Evolutionary conservation across 2,888 invertebrate species (phyloP).

Genomic region (Apocheima hispidaria): DNA sequence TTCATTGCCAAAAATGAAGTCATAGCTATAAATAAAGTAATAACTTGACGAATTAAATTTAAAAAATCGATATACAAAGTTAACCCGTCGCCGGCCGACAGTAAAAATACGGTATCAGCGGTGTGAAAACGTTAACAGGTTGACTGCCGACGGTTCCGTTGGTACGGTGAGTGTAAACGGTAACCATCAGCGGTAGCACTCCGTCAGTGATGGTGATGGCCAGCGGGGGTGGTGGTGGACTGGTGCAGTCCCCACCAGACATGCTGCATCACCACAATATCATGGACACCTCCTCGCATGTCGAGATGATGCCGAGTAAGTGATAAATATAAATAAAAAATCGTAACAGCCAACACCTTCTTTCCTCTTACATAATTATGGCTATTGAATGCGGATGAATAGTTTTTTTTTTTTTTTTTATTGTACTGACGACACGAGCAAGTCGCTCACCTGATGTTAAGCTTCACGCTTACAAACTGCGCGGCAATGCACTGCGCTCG

Average conservation of each 20-base stretch:
- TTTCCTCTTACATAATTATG: no score
- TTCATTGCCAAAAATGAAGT: slow-evolving; percentile 20
- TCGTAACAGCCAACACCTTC: no score
- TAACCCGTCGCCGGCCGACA: slow-evolving; percentile 2
- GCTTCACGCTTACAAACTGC: no score
- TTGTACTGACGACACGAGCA: no score
- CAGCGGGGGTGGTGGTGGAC: slow-evolving; percentile 81
- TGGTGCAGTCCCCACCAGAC: slow-evolving; percentile 85
- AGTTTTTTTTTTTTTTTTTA: no score
- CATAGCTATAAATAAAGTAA: slow-evolving; percentile 28
- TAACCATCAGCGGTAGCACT: slow-evolving; percentile 52
- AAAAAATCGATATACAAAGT: slow-evolving; percentile 1
- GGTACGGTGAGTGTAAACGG: slow-evolving; percentile 47
- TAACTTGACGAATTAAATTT: slow-evolving; percentile 8
- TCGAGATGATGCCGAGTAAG: slow-evolving; percentile 84
- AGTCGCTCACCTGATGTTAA: no score
- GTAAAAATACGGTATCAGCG: background rate
- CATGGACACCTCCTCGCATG: slow-evolving; percentile 82
- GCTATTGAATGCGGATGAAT: no score
- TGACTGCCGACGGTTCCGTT: slow-evolving; percentile 17
- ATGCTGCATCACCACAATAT: slow-evolving; percentile 83
- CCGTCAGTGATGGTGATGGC: slow-evolving; percentile 83
- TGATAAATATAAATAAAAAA: slow-evolving; percentile 40
- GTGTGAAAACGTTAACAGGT: slow-evolving; percentile 2
- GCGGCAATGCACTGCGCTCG: no score